Percentiles rank a stretch among this genome's conserved stretches.
phyloP scores from a whole-genome alignment of 2,797 vertebrate species.

The Orientallactaga sibirica region DNA sequence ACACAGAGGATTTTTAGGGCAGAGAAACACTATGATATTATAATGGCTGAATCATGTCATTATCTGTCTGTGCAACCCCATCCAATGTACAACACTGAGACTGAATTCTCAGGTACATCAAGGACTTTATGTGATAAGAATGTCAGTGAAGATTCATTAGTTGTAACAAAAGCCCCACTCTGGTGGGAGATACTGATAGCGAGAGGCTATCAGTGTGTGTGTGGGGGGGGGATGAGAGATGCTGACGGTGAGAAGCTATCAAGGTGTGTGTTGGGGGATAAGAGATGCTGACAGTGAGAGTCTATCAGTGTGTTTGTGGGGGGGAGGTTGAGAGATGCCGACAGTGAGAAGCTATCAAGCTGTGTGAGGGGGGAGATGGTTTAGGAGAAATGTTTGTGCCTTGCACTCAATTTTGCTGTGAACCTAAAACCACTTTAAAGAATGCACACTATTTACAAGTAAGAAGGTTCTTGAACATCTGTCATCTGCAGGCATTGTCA shows the following conservation, averaged over 20 bases:
- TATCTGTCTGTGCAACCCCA: background rate
- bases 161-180: background rate
- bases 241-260: no score
- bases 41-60: background rate
- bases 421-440: slow-evolving; percentile 9
- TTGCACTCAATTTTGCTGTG: slow-evolving; percentile 40
- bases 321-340: background rate
- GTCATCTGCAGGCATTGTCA: background rate
- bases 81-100: background rate
- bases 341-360: background rate
- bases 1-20: background rate
- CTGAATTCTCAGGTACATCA: background rate
- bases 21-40: background rate
- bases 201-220: no score
- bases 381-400: background rate
- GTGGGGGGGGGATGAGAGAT: no score
- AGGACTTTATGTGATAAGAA: background rate
- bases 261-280: no score
- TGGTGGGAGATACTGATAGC: background rate
- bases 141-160: background rate
- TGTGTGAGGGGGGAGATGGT: no score
- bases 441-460: background rate
- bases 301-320: no score
- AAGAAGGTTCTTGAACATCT: background rate
- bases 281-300: no score